Percentiles rank a stretch among this genome's conserved stretches.
phyloP scores from a whole-genome alignment of 1,140 invertebrate species.

The Delia radicum region DNA sequence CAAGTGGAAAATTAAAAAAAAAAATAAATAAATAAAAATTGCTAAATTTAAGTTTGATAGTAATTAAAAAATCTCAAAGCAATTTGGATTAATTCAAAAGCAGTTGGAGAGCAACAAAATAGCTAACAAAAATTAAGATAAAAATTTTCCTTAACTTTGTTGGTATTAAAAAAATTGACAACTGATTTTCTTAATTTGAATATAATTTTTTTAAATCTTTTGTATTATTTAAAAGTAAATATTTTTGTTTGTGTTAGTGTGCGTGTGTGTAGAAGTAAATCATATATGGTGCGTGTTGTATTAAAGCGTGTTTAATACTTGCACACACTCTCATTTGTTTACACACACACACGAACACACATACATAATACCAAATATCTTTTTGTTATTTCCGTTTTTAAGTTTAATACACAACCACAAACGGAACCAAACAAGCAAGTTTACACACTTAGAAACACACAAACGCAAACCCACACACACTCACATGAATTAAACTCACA shows the following conservation, averaged over 20 bases:
- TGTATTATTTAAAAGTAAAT: not conserved
- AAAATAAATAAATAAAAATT: not conserved
- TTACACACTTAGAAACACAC: not conserved
- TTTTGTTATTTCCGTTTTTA: conserved; percentile 5
- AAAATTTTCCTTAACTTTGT: not conserved
- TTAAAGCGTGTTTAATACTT: conserved; percentile 5
- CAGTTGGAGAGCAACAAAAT: too few relatives aligned
- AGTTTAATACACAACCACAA: not conserved
- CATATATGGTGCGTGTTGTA: not conserved
- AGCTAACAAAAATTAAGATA: not conserved
- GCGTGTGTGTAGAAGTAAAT: not conserved
- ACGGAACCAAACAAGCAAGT: not conserved
- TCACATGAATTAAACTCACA: not conserved
- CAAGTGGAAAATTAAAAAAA: not conserved
- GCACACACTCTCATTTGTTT: not conserved
- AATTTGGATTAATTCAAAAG: not conserved
- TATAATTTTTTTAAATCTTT: not conserved
- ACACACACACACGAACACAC: not conserved
- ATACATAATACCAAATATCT: not conserved
- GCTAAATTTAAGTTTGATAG: too few relatives aligned
- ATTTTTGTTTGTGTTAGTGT: conserved; percentile 29
- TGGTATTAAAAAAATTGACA: not conserved
- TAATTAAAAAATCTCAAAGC: not conserved
- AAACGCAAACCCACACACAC: not conserved
- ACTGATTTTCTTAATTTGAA: not conserved